These are phyloP conservation scores for Crossaster papposus DNA, from an alignment of 53 echinoderm and acorn worm species.

Conservation along the genomic window DNA sequence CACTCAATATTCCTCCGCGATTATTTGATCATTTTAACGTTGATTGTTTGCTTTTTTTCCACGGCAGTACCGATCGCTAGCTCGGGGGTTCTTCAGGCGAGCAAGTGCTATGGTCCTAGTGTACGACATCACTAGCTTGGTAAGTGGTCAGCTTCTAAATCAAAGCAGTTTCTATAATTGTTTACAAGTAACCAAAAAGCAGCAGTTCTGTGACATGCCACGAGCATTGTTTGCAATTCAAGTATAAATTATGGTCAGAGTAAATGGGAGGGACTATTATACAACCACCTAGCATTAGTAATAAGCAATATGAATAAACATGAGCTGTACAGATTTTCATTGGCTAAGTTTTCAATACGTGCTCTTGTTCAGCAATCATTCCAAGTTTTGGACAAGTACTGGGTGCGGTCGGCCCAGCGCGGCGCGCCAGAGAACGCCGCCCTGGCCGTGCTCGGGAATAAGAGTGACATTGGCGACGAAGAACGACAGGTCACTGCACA, in stretches of 20 bases:
- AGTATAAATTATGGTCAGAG: not conserved
- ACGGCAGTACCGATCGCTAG: slow-evolving; percentile 57
- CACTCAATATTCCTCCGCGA: not conserved
- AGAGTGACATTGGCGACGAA: slow-evolving; percentile 44
- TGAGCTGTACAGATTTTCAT: no score
- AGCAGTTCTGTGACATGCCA: no score
- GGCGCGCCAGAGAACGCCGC: slow-evolving; percentile 62
- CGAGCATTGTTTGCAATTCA: not conserved
- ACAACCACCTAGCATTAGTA: no score
- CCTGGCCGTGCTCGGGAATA: slow-evolving; percentile 64
- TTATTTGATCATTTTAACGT: no score
- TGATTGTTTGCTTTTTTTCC: not conserved
- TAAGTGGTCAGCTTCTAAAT: slow-evolving; percentile 1
- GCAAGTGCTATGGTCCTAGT: slow-evolving; percentile 62
- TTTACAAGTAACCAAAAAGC: not conserved
- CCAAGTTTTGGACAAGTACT: slow-evolving; percentile 62
- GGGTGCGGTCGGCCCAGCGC: slow-evolving; percentile 53
- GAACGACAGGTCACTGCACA: slow-evolving; percentile 10
- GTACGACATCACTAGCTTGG: slow-evolving; percentile 68
- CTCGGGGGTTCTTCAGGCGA: slow-evolving; percentile 53
- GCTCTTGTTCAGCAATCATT: slow-evolving; percentile 50
- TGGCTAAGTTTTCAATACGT: not conserved
- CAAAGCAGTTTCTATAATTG: not conserved
- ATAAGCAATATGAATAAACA: no score
- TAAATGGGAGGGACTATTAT: no score